Evolutionary conservation across 2,888 invertebrate species (phyloP).

Genomic region (Andrena fulva): DNA sequence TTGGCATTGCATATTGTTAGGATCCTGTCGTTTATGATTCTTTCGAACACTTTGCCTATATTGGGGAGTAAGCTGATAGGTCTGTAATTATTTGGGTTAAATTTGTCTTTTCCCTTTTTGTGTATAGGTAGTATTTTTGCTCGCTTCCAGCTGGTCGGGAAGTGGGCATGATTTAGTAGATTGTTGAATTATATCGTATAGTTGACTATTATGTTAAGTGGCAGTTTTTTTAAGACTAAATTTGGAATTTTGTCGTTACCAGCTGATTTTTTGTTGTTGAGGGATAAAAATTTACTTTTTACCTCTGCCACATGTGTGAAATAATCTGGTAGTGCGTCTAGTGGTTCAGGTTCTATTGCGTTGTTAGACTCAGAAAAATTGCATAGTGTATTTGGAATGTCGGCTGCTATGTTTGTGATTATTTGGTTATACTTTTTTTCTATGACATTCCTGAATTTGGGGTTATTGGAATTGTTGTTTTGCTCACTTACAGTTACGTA

Average conservation of each 20-base stretch:
- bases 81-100: constrained; percentile 41
- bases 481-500: background rate
- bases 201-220: background rate
- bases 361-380: background rate
- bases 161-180: constrained; percentile 10
- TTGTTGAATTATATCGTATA: constrained; percentile 3
- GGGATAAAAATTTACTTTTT: background rate
- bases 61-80: too few relatives aligned
- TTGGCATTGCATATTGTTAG: background rate
- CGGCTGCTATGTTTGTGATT: background rate
- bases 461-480: background rate
- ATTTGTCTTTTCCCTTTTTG: too few relatives aligned
- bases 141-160: background rate
- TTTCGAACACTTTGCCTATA: constrained; percentile 29
- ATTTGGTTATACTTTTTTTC: background rate
- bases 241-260: constrained; percentile 13
- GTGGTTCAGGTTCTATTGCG: background rate
- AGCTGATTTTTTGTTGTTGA: constrained; percentile 17
- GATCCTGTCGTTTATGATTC: constrained; percentile 40
- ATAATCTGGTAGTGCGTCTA: background rate
- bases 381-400: background rate
- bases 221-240: background rate
- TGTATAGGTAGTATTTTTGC: too few relatives aligned
- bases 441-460: background rate
- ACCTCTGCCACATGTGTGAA: background rate